phyloP scores from a whole-genome alignment of 2,113 vertebrate species.

The Thermophis baileyi region DNA sequence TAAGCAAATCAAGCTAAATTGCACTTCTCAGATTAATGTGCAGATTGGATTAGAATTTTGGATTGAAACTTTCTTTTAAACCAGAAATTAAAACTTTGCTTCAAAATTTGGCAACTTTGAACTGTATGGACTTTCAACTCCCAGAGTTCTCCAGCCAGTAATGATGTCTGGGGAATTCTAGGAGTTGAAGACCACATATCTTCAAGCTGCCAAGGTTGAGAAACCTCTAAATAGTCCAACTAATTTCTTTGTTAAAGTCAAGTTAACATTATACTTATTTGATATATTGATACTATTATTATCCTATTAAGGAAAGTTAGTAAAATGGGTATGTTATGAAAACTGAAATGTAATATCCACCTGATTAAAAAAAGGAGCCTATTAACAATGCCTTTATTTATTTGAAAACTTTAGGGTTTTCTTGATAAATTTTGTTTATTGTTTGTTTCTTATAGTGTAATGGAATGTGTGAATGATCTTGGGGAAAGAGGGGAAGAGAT shows the following conservation, averaged over 20 bases:
- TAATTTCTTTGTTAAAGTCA: neutral
- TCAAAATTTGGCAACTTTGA: neutral
- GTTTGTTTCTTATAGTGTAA: neutral
- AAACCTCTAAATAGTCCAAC: neutral
- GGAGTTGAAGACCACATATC: no score
- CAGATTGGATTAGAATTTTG: neutral
- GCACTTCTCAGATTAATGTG: neutral
- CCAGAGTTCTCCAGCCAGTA: neutral
- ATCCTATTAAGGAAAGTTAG: neutral
- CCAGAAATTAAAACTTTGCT: no score
- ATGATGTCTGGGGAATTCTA: neutral
- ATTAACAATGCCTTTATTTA: neutral
- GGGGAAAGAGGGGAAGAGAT: no score
- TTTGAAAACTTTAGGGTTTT: neutral
- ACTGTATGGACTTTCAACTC: neutral
- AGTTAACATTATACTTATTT: neutral
- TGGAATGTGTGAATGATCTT: no score
- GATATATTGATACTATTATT: neutral
- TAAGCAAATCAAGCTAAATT: neutral
- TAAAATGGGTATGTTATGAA: neutral
- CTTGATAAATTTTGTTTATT: neutral
- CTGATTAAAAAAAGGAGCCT: neutral
- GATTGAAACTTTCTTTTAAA: neutral
- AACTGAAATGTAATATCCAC: neutral
- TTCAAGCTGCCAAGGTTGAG: no score